A percentile compares a stretch with the other conserved stretches of the same genome.
Conservation (phyloP, 2,113 vertebrate genomes). For the Coryphaenoides rupestris region DNA sequence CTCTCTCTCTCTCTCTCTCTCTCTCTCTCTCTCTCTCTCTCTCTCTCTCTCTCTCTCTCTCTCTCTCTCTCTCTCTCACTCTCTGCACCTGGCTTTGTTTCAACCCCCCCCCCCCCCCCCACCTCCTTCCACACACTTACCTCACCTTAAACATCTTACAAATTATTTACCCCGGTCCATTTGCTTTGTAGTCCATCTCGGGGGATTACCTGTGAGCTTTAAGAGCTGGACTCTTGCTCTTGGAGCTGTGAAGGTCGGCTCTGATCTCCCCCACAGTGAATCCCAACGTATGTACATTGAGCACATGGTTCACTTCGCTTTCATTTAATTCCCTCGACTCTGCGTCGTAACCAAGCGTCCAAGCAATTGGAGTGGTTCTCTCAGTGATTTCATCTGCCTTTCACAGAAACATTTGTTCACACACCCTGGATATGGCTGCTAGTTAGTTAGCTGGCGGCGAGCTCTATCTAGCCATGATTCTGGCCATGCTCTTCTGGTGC, state of each 20-base stretch:
- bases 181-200: background rate
- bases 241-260: too few relatives aligned
- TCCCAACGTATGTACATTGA: too few relatives aligned
- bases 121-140: slow-evolving; percentile 51
- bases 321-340: background rate
- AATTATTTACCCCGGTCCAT: slow-evolving; percentile 16
- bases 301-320: too few relatives aligned
- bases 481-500: too few relatives aligned
- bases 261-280: too few relatives aligned
- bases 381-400: too few relatives aligned
- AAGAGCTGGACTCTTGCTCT: background rate
- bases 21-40: slow-evolving; percentile 47
- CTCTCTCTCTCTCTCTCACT: slow-evolving; percentile 36
- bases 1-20: slow-evolving; percentile 3
- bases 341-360: background rate
- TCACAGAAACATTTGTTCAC: too few relatives aligned
- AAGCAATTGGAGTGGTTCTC: too few relatives aligned
- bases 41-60: slow-evolving; percentile 67
- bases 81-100: slow-evolving; percentile 88
- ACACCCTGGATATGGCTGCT: too few relatives aligned
- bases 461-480: too few relatives aligned
- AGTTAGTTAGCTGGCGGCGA: too few relatives aligned
- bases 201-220: background rate
- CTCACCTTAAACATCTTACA: slow-evolving; percentile 14
- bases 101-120: slow-evolving; percentile 44